These are phyloP conservation scores for Seriola dumerili DNA, from an alignment of 2,113 vertebrate genomes.

Conservation along the genomic window DNA sequence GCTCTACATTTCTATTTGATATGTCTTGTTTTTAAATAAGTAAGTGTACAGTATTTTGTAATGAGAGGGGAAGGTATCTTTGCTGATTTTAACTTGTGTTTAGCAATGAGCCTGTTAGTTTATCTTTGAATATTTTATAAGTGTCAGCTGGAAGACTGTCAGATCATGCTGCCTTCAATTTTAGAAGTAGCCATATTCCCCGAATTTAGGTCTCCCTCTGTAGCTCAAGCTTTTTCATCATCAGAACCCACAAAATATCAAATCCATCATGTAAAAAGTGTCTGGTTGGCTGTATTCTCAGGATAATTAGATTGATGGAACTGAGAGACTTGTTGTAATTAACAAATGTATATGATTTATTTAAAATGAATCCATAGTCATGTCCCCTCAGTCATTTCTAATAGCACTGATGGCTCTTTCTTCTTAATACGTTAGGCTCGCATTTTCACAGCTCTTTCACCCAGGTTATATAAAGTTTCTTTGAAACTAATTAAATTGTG, in stretches of 20 bases:
- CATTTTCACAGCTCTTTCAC: background rate
- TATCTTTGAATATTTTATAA: background rate
- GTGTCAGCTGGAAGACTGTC: background rate
- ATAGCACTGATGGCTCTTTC: background rate
- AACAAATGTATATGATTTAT: conserved; percentile 16
- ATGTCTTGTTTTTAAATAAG: background rate
- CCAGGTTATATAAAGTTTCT: background rate
- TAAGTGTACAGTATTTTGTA: too few relatives aligned
- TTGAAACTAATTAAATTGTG: conserved; percentile 4
- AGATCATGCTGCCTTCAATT: background rate
- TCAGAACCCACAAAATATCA: conserved; percentile 2
- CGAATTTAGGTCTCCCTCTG: background rate
- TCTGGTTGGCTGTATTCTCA: background rate
- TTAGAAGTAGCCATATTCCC: background rate
- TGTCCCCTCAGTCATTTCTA: background rate
- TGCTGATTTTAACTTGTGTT: background rate
- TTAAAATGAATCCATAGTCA: background rate
- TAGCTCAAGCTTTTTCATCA: background rate
- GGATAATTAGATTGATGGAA: conserved; percentile 5
- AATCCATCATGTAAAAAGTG: background rate
- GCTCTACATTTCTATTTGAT: too few relatives aligned
- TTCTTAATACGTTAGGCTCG: background rate
- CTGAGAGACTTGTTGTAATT: background rate
- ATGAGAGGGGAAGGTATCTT: background rate
- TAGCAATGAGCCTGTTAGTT: background rate